Base-by-base conservation (phyloP, 2,888 invertebrate genomes). In the Caenorhabditis drosophilae region DNA sequence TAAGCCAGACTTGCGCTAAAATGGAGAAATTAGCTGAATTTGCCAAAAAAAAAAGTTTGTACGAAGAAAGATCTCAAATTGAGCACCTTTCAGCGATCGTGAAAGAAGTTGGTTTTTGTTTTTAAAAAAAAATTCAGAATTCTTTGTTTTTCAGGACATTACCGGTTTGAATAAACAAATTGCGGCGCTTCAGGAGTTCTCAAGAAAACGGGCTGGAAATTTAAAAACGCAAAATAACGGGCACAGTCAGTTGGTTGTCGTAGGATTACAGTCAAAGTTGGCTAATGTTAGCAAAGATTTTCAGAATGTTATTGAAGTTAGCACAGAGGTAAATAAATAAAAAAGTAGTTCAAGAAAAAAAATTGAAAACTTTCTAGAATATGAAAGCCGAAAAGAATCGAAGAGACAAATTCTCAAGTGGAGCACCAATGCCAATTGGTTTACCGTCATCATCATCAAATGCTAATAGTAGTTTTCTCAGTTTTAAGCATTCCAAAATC, bases 271-370 rank as follows among this genome's bases (percentile, higher is more conserved):
- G 87, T 94, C 96, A 1, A 91, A 94, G 84, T 87, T 98, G 75
- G 97, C 96, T 31, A 90, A 90, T 67, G 96, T 98, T 92, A 96
- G 96, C 45, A 93, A 92, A 70, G 92, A 95, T 83, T 98, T 98
- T 84, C 96, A 97, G 86, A 92, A 91, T 87, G 94, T 98, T 45
- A 88, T 98, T 56, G 97, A 98, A 89, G 92, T 96, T 20, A 88
- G 97, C 79, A 96, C 96, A 16, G 95, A 98, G n/a, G n/a, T n/a
- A n/a, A n/a, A n/a, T n/a, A n/a, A n/a, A n/a, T n/a, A n/a, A n/a
- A n/a, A n/a, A n/a, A n/a, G n/a, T n/a, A n/a, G n/a, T n/a, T n/a
- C n/a, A n/a, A n/a, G n/a, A n/a, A n/a, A n/a, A n/a, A n/a, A n/a
- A n/a, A n/a, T n/a, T n/a, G n/a, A n/a, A n/a, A n/a, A n/a, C n/a